Evolutionary conservation across 2,113 vertebrate species (phyloP).

Genomic region (Apaloderma vittatum): DNA sequence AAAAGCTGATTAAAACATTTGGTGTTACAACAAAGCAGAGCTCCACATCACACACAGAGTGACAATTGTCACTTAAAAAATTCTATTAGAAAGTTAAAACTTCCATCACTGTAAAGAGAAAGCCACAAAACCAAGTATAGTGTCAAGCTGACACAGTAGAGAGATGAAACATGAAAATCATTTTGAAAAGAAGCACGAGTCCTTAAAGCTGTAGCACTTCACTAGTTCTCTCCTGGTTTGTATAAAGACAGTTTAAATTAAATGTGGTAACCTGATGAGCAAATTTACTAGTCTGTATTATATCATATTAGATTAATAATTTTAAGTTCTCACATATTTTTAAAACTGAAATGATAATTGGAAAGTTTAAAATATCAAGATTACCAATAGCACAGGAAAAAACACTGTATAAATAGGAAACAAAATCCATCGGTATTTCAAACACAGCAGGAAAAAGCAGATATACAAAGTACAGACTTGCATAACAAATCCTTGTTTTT

Average conservation of each 20-base stretch:
- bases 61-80: not conserved
- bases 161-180: not conserved
- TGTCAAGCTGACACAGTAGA: not conserved
- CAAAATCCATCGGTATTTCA: not conserved
- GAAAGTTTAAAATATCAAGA: not conserved
- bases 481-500: not conserved
- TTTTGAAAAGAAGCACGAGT: not conserved
- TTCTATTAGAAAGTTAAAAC: not conserved
- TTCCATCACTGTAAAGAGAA: not conserved
- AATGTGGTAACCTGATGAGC: not conserved
- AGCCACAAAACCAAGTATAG: not conserved
- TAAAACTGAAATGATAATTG: not conserved
- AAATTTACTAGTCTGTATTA: not conserved
- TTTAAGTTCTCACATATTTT: not conserved
- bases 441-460: not conserved
- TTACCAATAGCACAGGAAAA: not conserved
- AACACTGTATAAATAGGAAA: not conserved
- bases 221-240: not conserved
- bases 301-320: not conserved
- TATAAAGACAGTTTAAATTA: not conserved
- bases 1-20: conserved; percentile 7
- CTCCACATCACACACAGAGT: not conserved
- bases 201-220: not conserved
- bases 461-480: not conserved
- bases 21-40: not conserved